Base-by-base conservation (phyloP, 30 jellyfish, hydroid and myxozoan species). In the Nemopilema nomurai region DNA sequence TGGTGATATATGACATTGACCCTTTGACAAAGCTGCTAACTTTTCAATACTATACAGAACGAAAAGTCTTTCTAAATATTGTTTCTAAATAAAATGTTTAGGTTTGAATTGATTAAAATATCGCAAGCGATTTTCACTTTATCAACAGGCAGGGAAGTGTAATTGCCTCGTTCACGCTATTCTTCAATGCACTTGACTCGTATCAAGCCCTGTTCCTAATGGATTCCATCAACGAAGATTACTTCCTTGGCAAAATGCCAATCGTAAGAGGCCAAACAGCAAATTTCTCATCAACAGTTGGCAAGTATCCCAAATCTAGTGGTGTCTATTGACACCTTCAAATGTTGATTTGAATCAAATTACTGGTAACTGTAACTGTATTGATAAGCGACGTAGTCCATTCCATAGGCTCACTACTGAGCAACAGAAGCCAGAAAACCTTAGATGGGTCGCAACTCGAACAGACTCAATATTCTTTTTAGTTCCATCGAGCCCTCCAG, bases 401-500 rank as follows among this genome's bases (percentile, higher is more conserved):
- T n/a, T n/a, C n/a, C n/a, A n/a, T n/a, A n/a, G n/a, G n/a, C n/a
- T n/a, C n/a, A n/a, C n/a, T n/a, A n/a, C n/a, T n/a, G n/a, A n/a
- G n/a, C n/a, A n/a, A n/a, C n/a, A n/a, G n/a, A n/a, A n/a, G n/a
- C n/a, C n/a, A n/a, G n/a, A n/a, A n/a, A n/a, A n/a, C n/a, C n/a
- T n/a, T n/a, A n/a, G n/a, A n/a, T n/a, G 13, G 57, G 13, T 41
- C 57, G 57, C 9, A 41, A 3, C 13, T 41, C 6, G 6, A 41
- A 13, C 57, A 3, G 6, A 13, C 13, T 6, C 9, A 41, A 41
- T 67, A 49, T 66, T 52, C 17, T 64, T 66, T 89, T 20, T 51
- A 90, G 97, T 90, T 51, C 97, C 97, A 70, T 77, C 89, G 3
- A 31, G 75, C 23, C 91, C 95, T 1, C 97, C 97, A 62, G n/a